Evolutionary conservation across 2,888 invertebrate species (phyloP).

Genomic region (Tipula unca): DNA sequence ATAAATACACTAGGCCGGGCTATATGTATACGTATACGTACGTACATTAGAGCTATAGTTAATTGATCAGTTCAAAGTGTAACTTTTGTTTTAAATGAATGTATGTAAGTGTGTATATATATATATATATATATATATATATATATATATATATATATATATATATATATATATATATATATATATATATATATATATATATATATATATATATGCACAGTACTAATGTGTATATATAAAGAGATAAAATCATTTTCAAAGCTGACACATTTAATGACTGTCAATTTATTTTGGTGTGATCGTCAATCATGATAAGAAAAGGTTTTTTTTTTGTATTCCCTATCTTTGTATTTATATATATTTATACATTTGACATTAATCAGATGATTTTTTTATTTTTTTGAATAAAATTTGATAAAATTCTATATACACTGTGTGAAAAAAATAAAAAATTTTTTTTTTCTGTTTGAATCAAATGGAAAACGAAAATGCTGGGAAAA

Average conservation of each 20-base stretch:
- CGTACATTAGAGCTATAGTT: not conserved
- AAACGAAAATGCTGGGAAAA: not conserved
- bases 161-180: not conserved
- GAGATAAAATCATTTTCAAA: not conserved
- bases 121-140: not conserved
- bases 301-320: constrained; percentile 8
- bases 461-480: not conserved
- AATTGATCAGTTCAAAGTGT: not conserved
- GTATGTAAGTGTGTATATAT: not conserved
- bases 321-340: not conserved
- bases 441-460: no score
- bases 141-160: not conserved
- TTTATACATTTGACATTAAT: not conserved
- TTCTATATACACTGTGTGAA: not conserved
- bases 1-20: not conserved
- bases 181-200: not conserved
- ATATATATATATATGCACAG: not conserved
- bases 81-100: not conserved
- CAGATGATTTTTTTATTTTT: not conserved
- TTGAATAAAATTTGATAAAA: not conserved
- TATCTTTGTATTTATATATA: not conserved
- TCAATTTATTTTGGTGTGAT: not conserved
- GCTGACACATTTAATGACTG: constrained; percentile 14
- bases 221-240: not conserved
- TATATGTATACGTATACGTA: not conserved